Conservation (phyloP, 2,888 invertebrate genomes). For the Palloptera scutellata region DNA sequence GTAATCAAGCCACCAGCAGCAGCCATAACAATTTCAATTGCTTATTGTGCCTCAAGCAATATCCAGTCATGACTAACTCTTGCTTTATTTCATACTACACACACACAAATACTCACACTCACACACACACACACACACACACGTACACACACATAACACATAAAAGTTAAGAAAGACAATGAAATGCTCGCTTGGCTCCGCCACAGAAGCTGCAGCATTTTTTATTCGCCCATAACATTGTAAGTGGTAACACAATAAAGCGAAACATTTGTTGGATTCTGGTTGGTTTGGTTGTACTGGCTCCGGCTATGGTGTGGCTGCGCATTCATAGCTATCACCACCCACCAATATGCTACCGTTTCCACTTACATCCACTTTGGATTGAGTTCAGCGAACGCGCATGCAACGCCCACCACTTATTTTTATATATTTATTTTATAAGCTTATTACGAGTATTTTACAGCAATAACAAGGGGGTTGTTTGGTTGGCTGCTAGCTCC, state of each 20-base stretch:
- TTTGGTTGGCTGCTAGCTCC: conserved; percentile 9
- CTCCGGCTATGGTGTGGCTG: conserved; percentile 5
- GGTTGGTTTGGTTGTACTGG: conserved; percentile 36
- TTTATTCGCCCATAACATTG: conserved; percentile 14
- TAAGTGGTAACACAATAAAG: conserved; percentile 40
- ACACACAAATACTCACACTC: no score
- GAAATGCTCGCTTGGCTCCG: conserved; percentile 16
- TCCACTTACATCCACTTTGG: conserved; percentile 34
- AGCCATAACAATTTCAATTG: conserved; percentile 54
- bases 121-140: conserved; percentile 39
- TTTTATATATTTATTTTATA: conserved; percentile 48
- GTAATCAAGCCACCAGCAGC: conserved; percentile 49
- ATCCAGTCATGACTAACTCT: conserved; percentile 44
- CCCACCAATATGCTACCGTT: conserved; percentile 7
- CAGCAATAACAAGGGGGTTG: conserved; percentile 8
- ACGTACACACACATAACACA: conserved; percentile 37
- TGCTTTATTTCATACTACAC: neutral
- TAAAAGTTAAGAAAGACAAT: conserved; percentile 28
- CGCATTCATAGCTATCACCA: conserved; percentile 10
- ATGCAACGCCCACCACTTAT: conserved; percentile 25
- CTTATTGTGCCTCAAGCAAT: conserved; percentile 41
- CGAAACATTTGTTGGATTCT: conserved; percentile 41
- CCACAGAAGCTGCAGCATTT: neutral
- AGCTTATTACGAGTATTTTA: conserved; percentile 52
- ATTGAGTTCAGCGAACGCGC: conserved; percentile 27